Conservation (phyloP, 2,113 vertebrate species). For the Saguinus imperator region DNA sequence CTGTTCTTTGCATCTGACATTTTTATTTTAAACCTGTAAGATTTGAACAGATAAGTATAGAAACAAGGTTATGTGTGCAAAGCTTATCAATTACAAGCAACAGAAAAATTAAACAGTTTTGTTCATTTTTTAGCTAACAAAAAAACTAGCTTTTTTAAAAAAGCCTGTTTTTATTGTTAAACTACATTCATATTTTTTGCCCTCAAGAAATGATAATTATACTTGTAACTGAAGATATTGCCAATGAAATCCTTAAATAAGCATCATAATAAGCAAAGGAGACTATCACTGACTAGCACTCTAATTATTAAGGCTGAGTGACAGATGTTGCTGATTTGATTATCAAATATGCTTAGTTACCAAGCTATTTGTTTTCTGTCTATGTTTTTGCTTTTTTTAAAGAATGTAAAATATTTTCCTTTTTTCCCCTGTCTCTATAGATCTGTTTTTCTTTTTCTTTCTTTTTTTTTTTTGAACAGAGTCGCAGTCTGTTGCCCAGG, state of each 20-base stretch:
- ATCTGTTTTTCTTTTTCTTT: not conserved
- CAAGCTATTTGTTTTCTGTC: not conserved
- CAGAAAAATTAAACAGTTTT: not conserved
- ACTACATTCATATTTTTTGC: not conserved
- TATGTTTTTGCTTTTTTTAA: not conserved
- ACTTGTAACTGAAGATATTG: not conserved
- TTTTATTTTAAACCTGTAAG: slow-evolving; percentile 18
- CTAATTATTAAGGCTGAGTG: not conserved
- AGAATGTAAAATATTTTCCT: not conserved
- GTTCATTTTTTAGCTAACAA: not conserved
- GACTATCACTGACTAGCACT: not conserved
- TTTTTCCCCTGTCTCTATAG: not conserved
- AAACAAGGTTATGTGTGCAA: not conserved
- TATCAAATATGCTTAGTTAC: not conserved
- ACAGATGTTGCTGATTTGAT: not conserved
- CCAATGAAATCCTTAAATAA: not conserved
- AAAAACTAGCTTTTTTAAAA: not conserved
- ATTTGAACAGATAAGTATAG: not conserved
- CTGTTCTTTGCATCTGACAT: not conserved
- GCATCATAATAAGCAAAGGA: not conserved
- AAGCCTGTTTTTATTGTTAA: not conserved
- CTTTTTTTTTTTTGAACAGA: too few species aligned
- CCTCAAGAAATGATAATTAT: not conserved
- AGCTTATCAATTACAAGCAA: not conserved
- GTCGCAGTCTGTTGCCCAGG: too few species aligned